Base-by-base conservation (phyloP, 2,113 vertebrate genomes). In the Upupa epops region DNA sequence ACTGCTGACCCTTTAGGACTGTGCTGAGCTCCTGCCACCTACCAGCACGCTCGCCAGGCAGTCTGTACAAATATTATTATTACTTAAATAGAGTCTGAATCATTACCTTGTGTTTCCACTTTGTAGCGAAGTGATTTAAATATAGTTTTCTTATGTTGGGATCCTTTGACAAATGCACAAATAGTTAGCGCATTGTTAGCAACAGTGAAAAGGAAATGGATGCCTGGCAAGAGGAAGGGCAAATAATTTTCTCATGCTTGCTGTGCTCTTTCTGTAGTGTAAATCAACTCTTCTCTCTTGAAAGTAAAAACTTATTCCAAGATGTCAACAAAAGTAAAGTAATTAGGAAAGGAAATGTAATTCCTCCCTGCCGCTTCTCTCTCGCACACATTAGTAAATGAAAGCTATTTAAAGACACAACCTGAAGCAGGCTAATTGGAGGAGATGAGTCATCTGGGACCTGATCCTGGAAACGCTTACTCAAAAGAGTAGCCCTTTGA, bases 191-290 rank as follows among this genome's bases (percentile, higher is more conserved):
- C 95, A 96, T 97, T 97, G 94, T 96, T 96, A 96, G 90, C 90
- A 76, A 32, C 64, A 31, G 83, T 84, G 88, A 87, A 95, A 91
- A 97, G 96, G 96, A 97, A 97, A 95, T 95, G 91, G 88, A 87
- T 86, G 94, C 88, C 74, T 88, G 88, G 95, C 93, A 92, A 86
- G 94, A 95, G 94, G 95, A 97, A 96, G 93, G 83, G 94, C 94
- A 96, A 95, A 97, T 94, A 84, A 94, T 95, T 96, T 97, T 97
- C 96, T 97, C 96, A 95, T 96, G 96, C 88, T 96, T 95, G 78
- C 94, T 75, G 89, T 91, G 84, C 61, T 95, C 61, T 94, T 96
- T 96, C 95, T 96, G 75, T 93, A 95, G 92, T 93, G 92, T 95
- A 96, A 93, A 96, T 95, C 93, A 91, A 72, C 88, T 94, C 65